A percentile compares a stretch with the other conserved stretches of the same genome.
Evolutionary conservation across 1,140 invertebrate species (phyloP).

Genomic region (Euwallacea fornicatus): DNA sequence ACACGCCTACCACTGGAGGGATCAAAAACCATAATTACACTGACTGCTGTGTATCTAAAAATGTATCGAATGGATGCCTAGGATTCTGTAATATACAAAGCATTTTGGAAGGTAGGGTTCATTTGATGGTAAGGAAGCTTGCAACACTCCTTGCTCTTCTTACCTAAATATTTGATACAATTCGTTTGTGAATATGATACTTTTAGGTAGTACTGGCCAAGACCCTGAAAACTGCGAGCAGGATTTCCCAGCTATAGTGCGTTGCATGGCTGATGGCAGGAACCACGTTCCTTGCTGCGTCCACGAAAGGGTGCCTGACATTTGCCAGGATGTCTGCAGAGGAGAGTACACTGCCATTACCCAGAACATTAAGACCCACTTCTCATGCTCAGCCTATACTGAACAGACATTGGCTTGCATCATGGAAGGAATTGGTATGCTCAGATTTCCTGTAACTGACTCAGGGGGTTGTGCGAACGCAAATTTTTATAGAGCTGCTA

Average conservation of each 20-base stretch:
- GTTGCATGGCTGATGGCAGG: constrained; percentile 73
- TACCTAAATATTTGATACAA: too few relatives aligned
- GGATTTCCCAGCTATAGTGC: constrained; percentile 76
- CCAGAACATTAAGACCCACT: constrained; percentile 79
- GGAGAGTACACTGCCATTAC: constrained; percentile 83
- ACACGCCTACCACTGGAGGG: constrained; percentile 45
- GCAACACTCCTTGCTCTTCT: too few relatives aligned
- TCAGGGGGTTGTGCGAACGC: not conserved
- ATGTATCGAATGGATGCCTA: constrained; percentile 69
- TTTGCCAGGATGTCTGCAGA: constrained; percentile 82
- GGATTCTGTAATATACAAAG: constrained; percentile 83
- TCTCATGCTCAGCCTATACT: constrained; percentile 80
- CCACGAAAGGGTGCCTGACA: constrained; percentile 75
- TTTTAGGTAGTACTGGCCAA: constrained; percentile 67
- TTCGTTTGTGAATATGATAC: not conserved
- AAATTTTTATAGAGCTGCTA: constrained; percentile 61
- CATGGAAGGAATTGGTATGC: constrained; percentile 72
- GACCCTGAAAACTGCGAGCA: constrained; percentile 77
- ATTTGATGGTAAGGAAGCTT: not conserved
- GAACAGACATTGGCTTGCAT: constrained; percentile 79
- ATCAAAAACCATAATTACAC: constrained; percentile 70
- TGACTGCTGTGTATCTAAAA: constrained; percentile 69
- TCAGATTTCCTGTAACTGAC: not conserved
- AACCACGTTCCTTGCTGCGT: constrained; percentile 84
- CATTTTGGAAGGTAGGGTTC: constrained; percentile 66